Evolutionary conservation across 2,113 vertebrate species (phyloP).

Genomic region (Mustelus asterias): DNA sequence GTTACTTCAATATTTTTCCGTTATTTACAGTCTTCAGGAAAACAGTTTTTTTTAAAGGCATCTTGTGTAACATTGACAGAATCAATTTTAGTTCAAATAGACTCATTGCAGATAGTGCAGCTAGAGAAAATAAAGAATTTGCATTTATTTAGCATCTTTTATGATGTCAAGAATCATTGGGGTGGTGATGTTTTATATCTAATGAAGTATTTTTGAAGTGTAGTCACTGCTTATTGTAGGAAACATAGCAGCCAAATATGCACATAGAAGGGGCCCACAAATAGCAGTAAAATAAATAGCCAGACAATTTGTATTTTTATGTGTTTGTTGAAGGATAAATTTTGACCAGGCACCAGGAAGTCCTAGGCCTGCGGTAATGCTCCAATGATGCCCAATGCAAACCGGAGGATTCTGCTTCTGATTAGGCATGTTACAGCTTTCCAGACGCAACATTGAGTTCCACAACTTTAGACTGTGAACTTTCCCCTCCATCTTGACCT

Average conservation of each 20-base stretch:
- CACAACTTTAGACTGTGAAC: no score
- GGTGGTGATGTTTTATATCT: no score
- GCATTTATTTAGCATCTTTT: neutral
- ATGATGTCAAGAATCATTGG: no score
- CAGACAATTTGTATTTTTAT: neutral
- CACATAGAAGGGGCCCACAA: neutral
- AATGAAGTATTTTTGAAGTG: neutral
- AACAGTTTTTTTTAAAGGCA: neutral
- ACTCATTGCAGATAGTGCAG: neutral
- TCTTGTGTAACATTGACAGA: neutral
- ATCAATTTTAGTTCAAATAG: neutral
- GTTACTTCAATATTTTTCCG: neutral
- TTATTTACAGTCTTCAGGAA: neutral
- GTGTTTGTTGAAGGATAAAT: neutral
- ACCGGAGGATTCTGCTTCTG: no score
- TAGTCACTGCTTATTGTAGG: neutral
- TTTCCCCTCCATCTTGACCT: no score
- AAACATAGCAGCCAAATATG: neutral
- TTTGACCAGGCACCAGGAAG: neutral
- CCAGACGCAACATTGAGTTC: no score
- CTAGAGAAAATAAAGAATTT: neutral
- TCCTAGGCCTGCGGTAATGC: no score
- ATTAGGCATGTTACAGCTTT: no score
- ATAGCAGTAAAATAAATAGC: neutral
- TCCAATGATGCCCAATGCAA: no score